Evolutionary conservation across 2,113 vertebrate species (phyloP).

Genomic region (Poeciliopsis retropinna): DNA sequence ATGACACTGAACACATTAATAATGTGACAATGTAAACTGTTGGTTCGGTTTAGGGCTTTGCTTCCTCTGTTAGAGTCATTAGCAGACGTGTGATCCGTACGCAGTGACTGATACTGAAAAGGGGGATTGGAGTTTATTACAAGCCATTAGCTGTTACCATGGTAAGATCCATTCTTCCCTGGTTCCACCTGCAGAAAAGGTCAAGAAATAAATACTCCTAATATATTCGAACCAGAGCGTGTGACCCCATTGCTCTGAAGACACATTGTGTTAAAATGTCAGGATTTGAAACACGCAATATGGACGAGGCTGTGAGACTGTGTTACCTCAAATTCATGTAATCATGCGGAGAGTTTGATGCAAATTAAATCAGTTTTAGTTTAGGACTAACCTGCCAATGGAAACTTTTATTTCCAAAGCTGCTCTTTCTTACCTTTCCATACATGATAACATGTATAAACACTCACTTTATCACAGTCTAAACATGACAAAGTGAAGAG

Average conservation of each 20-base stretch:
- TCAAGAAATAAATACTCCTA: conserved; percentile 25
- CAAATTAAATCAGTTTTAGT: not conserved
- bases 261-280: not conserved
- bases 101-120: conserved; percentile 17
- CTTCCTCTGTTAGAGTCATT: conserved; percentile 3
- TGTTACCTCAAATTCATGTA: not conserved
- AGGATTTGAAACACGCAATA: not conserved
- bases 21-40: not conserved
- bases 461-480: not conserved
- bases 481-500: not conserved
- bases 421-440: not conserved
- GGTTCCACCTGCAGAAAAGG: conserved; percentile 16
- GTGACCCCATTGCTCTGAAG: conserved; percentile 15
- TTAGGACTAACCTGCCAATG: no score
- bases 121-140: conserved; percentile 31
- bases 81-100: conserved; percentile 18
- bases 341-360: not conserved
- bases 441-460: not conserved
- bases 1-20: not conserved
- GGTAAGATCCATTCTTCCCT: conserved; percentile 24
- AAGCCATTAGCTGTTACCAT: conserved; percentile 39
- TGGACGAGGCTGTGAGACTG: no score
- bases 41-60: not conserved
- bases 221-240: conserved; percentile 2
- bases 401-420: not conserved